phyloP scores from a whole-genome alignment of 2,113 vertebrate genomes.

The Bujurquina vittata region DNA sequence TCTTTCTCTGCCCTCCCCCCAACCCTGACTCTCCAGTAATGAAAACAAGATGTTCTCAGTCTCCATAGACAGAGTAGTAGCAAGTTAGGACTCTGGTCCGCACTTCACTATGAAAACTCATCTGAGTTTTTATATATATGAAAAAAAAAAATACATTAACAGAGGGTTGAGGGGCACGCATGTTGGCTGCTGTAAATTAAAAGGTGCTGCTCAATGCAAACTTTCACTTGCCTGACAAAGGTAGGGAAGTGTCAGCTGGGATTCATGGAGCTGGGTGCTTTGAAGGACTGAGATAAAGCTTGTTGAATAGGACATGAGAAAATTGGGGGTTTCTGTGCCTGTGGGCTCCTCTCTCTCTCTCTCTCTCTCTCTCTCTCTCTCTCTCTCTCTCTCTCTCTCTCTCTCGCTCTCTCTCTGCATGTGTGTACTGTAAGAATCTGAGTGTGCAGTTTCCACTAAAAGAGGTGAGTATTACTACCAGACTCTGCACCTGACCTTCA shows the following conservation, averaged over 20 bases:
- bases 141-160: slow-evolving; percentile 74
- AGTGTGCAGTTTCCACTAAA: slow-evolving; percentile 36
- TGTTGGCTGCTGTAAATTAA: slow-evolving; percentile 41
- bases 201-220: slow-evolving; percentile 18
- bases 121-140: slow-evolving; percentile 74
- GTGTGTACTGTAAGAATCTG: slow-evolving; percentile 32
- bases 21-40: slow-evolving; percentile 66
- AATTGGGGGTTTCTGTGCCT: slow-evolving; percentile 13
- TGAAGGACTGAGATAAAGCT: slow-evolving; percentile 16
- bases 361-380: not conserved
- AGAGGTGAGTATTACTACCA: slow-evolving; percentile 63
- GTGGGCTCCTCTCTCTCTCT: not conserved
- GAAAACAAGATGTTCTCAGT: slow-evolving; percentile 81
- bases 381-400: not conserved
- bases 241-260: slow-evolving; percentile 5
- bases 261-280: slow-evolving; percentile 8
- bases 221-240: slow-evolving; percentile 27
- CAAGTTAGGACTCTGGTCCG: slow-evolving; percentile 48
- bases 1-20: slow-evolving; percentile 25
- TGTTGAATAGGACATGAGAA: slow-evolving; percentile 11
- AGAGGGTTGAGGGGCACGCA: slow-evolving; percentile 58
- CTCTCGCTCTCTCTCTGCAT: not conserved
- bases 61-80: slow-evolving; percentile 63
- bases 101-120: slow-evolving; percentile 66
- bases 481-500: slow-evolving; percentile 79